Conservation (phyloP, 2,113 vertebrate genomes). For the Oxyura jamaicensis region DNA sequence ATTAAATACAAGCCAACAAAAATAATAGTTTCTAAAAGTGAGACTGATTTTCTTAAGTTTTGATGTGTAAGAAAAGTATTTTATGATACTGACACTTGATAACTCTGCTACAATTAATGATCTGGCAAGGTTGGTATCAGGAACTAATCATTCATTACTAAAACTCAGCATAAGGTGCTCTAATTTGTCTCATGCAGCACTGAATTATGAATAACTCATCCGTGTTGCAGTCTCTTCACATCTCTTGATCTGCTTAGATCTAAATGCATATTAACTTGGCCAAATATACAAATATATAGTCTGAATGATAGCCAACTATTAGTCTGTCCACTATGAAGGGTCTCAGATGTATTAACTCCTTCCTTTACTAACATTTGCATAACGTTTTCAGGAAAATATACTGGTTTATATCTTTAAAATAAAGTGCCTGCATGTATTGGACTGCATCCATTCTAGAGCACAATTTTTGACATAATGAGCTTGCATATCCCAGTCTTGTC, state of each 20-base stretch:
- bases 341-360: not conserved
- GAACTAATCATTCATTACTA: conserved; percentile 28
- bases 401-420: not conserved
- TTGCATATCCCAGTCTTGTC: not conserved
- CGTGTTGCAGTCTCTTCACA: not conserved
- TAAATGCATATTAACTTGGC: conserved; percentile 21
- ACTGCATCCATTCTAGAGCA: not conserved
- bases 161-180: not conserved
- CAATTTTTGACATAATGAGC: not conserved
- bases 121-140: not conserved
- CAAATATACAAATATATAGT: not conserved
- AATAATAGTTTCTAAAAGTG: conserved; percentile 47
- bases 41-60: conserved; percentile 18
- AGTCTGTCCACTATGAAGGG: not conserved
- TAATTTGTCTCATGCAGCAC: not conserved
- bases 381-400: not conserved
- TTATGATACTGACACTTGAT: not conserved
- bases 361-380: not conserved
- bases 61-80: not conserved
- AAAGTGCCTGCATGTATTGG: not conserved
- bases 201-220: conserved; percentile 37
- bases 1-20: conserved; percentile 57
- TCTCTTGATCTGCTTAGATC: not conserved
- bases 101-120: not conserved
- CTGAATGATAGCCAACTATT: conserved; percentile 16